A percentile compares a stretch with the other conserved stretches of the same genome.
Evolutionary conservation across 2,888 invertebrate genomes (phyloP).

Genomic region (Hemaris fuciformis): DNA sequence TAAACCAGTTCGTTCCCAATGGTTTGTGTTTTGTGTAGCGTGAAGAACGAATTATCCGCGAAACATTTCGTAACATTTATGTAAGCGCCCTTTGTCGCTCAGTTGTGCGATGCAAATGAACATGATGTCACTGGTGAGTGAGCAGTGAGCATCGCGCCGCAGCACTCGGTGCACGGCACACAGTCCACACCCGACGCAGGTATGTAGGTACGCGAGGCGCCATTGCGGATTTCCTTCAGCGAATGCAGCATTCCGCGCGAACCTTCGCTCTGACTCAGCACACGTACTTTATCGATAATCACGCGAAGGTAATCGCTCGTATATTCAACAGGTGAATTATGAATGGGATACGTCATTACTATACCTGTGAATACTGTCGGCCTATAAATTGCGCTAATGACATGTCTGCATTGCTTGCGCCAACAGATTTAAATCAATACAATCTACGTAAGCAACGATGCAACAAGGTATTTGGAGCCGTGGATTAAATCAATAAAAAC

Average conservation of each 20-base stretch:
- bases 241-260: slow-evolving; percentile 70
- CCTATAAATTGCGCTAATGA: slow-evolving; percentile 20
- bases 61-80: slow-evolving; percentile 32
- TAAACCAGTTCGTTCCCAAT: not conserved
- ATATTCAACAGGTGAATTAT: slow-evolving; percentile 65
- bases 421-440: too few relatives aligned
- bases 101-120: slow-evolving; percentile 57
- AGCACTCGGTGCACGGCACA: not conserved
- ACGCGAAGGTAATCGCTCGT: slow-evolving; percentile 49
- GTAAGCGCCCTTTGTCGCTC: slow-evolving; percentile 43
- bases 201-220: slow-evolving; percentile 62
- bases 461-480: too few relatives aligned
- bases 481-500: too few relatives aligned
- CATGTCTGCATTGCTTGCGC: not conserved
- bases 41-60: slow-evolving; percentile 21
- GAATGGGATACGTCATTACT: slow-evolving; percentile 60
- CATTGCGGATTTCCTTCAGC: slow-evolving; percentile 77
- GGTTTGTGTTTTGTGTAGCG: slow-evolving; percentile 16
- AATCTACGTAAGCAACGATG: too few relatives aligned
- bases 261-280: slow-evolving; percentile 64
- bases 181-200: slow-evolving; percentile 17
- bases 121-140: slow-evolving; percentile 62
- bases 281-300: slow-evolving; percentile 45
- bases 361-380: slow-evolving; percentile 30
- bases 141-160: not conserved